A percentile compares a stretch with the other conserved stretches of the same genome.
Evolutionary conservation across 2,113 vertebrate species (phyloP).

Genomic region (Erinaceus europaeus): DNA sequence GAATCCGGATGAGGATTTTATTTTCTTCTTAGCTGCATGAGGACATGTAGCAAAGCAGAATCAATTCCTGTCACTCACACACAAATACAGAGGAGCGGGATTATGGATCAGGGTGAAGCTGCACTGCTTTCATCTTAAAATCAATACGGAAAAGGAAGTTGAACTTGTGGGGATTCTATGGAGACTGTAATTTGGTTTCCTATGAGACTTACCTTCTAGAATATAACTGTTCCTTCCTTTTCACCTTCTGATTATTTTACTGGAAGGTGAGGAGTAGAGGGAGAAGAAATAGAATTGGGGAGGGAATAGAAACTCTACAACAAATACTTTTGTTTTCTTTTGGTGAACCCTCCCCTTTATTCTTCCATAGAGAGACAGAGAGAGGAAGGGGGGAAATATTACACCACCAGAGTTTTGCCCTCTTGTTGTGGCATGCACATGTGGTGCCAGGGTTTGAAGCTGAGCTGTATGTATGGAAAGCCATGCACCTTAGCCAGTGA

Average conservation of each 20-base stretch:
- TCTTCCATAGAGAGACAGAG: no score
- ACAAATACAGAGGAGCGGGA: slow-evolving; percentile 69
- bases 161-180: slow-evolving; percentile 57
- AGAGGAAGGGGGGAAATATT: no score
- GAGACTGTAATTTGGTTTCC: slow-evolving; percentile 42
- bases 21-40: slow-evolving; percentile 42
- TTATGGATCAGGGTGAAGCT: slow-evolving; percentile 67
- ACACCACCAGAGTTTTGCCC: no score
- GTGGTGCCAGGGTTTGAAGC: no score
- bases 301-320: background rate
- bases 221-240: slow-evolving; percentile 25
- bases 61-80: slow-evolving; percentile 78
- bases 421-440: background rate
- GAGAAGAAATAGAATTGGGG: no score
- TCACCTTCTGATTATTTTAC: slow-evolving; percentile 46
- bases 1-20: slow-evolving; percentile 48
- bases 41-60: slow-evolving; percentile 54
- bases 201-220: slow-evolving; percentile 52
- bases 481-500: no score
- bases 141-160: slow-evolving; percentile 66
- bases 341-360: no score
- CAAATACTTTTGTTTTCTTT: no score
- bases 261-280: no score
- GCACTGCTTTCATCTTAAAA: slow-evolving; percentile 69
- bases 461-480: no score